phyloP scores from a whole-genome alignment of 1,140 invertebrate genomes.

The Delia radicum region DNA sequence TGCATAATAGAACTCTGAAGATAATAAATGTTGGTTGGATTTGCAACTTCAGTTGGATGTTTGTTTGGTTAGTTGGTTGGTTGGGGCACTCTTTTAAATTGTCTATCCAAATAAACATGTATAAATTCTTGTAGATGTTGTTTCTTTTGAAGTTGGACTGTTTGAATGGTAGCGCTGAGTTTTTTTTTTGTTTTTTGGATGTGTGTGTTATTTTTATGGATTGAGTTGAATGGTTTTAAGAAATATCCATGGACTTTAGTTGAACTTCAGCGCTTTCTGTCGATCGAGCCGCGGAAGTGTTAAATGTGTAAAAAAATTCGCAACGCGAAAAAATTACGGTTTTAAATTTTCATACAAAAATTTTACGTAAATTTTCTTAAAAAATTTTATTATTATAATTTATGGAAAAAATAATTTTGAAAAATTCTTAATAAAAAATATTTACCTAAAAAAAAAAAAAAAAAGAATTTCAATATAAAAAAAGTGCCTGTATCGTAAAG shows the following conservation, averaged over 20 bases:
- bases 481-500: background rate
- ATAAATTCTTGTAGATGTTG: background rate
- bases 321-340: conserved; percentile 4
- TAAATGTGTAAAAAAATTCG: conserved; percentile 13
- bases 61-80: background rate
- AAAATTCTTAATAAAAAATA: background rate
- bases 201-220: background rate
- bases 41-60: background rate
- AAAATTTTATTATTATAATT: background rate
- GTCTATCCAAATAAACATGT: too few species aligned
- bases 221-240: conserved; percentile 22
- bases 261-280: conserved; percentile 20
- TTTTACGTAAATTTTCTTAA: conserved; percentile 9
- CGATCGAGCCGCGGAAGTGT: conserved; percentile 17
- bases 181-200: background rate
- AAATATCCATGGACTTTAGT: conserved; percentile 19
- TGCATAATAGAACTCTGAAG: background rate
- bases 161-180: background rate
- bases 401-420: background rate
- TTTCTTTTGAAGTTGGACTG: background rate
- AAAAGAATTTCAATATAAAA: background rate
- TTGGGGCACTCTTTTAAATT: too few species aligned
- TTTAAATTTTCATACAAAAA: background rate
- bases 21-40: background rate
- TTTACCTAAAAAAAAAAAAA: background rate